Base-by-base conservation (phyloP, 2,797 vertebrate genomes). In the Salmo trutta region DNA sequence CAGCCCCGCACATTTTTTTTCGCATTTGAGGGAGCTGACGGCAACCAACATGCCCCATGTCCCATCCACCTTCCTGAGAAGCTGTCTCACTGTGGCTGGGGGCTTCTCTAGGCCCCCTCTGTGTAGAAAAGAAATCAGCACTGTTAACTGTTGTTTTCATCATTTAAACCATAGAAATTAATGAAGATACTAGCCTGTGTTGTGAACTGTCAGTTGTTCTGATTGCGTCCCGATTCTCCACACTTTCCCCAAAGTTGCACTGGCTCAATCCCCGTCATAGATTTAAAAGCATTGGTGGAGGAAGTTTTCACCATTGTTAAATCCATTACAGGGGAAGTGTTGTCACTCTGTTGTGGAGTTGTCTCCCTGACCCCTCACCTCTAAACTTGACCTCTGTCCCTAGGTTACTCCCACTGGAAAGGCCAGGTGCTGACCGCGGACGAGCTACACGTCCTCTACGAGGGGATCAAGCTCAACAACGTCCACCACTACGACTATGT, bases 321-420 rank as follows among this genome's bases (percentile, higher is more conserved):
- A 31, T 19, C 7, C 29, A 17, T 31, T 29, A 68, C 64, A 14
- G 7, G 3, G 31, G 36, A 71, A 21, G 8, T 27, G 59, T 64
- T 24, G n/a, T 12, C 3, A 24, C 24, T 62, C 7, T 5, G n/a
- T 19, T 62, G 17, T 27, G 59, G 21, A 12, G 59, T 51, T 53
- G 12, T 71, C 47, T 70, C n/a, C 47, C 5, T 10, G 70, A 52
- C 53, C 21, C 24, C 31, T 82, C 75, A 82, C 65, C 65, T 77
- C 6, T 86, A 75, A 83, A 59, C 62, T 5, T 86, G 69, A 71
- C 81, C 73, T 79, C 77, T 75, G 78, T 79, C 72, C 65, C 62
- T 89, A 99, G 98, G 98, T 84, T 99, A 99, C 68, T 90, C 94
- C 1, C 96, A 99, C 87, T 99, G 98, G 98, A 99, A 96, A 88